Evolutionary conservation across 2,113 vertebrate genomes (phyloP), one percentile per base, ranked within the genome.

Genomic region (Oncorhynchus kisutch): DNA sequence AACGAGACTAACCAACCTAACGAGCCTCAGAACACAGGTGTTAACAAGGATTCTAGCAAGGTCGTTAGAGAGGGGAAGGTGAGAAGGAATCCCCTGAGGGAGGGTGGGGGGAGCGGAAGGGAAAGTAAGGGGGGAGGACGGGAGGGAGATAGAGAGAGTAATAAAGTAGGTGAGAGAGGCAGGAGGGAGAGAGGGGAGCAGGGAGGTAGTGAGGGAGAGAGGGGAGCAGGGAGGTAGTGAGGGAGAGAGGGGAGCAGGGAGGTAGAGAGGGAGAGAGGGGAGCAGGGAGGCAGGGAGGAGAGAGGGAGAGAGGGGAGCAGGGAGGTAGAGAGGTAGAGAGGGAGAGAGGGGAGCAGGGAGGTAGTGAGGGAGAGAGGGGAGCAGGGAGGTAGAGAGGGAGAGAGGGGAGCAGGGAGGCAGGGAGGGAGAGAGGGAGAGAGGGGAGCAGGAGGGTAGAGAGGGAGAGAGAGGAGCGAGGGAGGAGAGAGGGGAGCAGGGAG

Each of bases 1-100:
- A 79, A 79, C 60, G 24, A 74, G 72, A 16, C 13, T 54, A 54
- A 54, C 51, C 1, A 24, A 8, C n/a, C 31, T 82, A 79, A 79
- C 51, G 2, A 24, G 7, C 59, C 34, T 62, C 59, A 62, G 59
- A 22, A 16, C n/a, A 9, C 59, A 62, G n/a, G 20, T 22, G n/a
- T 9, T 62, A 22, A 62, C n/a, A 9, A 24, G 59, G 59, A 6
- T 20, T 45, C 14, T 54, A 54, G 16, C 5, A 54, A 45, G 9
- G 39, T 11, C 39, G 16, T 54, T 54, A 54, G 13, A 54, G 51
- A 45, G 51, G 1, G 14, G 5, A 14, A 54, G 9, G 39, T 45
- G 9, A 45, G 51, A 54, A 14, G 16, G 13, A 54, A 2, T 54
- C 51, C 51, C 51, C 51, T 54, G 12, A 54, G 16, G 51, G 16